phyloP scores from a whole-genome alignment of 1,140 invertebrate genomes.

The Elysia chlorotica region DNA sequence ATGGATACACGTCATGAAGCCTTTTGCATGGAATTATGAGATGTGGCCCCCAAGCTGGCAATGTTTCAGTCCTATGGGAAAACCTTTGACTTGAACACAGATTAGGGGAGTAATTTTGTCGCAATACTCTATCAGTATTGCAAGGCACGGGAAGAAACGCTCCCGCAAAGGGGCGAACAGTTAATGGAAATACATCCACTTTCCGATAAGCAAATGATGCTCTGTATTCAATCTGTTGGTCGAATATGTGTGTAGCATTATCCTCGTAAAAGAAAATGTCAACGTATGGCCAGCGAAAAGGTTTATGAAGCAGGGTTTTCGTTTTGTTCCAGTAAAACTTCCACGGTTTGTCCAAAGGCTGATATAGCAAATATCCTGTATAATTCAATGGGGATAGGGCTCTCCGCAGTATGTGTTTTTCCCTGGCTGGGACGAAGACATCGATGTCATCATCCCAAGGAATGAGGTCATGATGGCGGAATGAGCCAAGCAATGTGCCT shows the following conservation, averaged over 20 bases:
- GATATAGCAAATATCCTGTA: not conserved
- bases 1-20: conserved; percentile 28
- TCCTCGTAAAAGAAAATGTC: conserved; percentile 54
- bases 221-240: conserved; percentile 34
- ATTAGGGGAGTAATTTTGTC: conserved; percentile 33
- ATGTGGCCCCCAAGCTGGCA: not conserved
- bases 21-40: conserved; percentile 25
- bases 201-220: conserved; percentile 34
- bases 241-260: conserved; percentile 49
- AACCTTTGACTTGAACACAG: conserved; percentile 34
- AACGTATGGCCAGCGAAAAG: conserved; percentile 49
- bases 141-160: conserved; percentile 41
- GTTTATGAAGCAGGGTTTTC: conserved; percentile 20
- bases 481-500: conserved; percentile 43
- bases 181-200: conserved; percentile 43
- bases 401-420: conserved; percentile 26
- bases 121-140: conserved; percentile 31
- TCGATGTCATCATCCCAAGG: conserved; percentile 59
- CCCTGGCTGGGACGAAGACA: conserved; percentile 33
- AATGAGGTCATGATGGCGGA: conserved; percentile 43
- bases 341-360: conserved; percentile 27
- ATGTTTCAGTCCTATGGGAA: conserved; percentile 33
- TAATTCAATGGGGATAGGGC: conserved; percentile 19
- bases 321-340: conserved; percentile 37
- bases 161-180: conserved; percentile 38